These are phyloP conservation scores for Sebastolobus altivelis DNA, from an alignment of 2,797 vertebrate species.

Conservation along the genomic window DNA sequence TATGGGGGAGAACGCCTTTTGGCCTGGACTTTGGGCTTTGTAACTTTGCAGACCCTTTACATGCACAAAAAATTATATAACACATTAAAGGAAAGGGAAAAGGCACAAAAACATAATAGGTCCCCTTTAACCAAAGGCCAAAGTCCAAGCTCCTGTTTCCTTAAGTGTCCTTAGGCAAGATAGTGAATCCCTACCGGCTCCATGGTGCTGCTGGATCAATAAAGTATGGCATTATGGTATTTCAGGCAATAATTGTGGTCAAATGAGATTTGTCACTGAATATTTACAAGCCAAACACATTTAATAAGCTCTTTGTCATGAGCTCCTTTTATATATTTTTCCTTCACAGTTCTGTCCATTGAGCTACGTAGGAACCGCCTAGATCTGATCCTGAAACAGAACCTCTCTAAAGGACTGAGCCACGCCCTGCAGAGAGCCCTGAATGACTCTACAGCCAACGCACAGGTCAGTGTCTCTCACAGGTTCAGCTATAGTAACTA, in stretches of 20 bases:
- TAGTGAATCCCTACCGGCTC: not conserved
- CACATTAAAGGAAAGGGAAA: too few species aligned
- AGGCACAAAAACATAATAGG: too few species aligned
- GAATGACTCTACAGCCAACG: constrained; percentile 85
- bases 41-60: too few species aligned
- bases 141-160: not conserved
- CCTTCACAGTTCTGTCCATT: constrained; percentile 90
- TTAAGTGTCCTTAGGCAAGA: not conserved
- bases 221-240: not conserved
- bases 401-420: constrained; percentile 90
- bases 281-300: not conserved
- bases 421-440: constrained; percentile 91
- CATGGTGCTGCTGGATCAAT: not conserved
- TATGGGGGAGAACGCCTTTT: too few species aligned
- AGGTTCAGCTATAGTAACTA: not conserved
- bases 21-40: too few species aligned
- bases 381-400: constrained; percentile 88
- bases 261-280: constrained; percentile 8
- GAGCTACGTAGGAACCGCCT: constrained; percentile 88
- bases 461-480: constrained; percentile 85
- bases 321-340: not conserved
- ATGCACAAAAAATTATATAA: too few species aligned
- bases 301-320: not conserved
- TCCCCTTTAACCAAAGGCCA: not conserved
- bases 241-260: not conserved